phyloP scores from a whole-genome alignment of 2,888 invertebrate genomes.

The Noctua janthina region DNA sequence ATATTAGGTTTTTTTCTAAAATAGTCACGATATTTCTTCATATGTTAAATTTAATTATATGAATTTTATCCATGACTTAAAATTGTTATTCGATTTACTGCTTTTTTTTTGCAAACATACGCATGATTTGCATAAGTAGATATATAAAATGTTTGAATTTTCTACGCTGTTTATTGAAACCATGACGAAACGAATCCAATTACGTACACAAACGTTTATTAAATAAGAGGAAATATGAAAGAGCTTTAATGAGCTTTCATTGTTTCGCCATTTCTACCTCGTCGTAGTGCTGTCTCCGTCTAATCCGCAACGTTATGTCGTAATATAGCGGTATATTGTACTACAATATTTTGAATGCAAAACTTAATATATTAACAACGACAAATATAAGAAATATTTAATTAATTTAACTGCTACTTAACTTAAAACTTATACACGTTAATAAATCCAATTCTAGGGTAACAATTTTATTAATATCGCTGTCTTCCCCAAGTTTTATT shows the following conservation, averaged over 20 bases:
- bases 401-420: slow-evolving; percentile 22
- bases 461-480: slow-evolving; percentile 21
- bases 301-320: not conserved
- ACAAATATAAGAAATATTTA: not conserved
- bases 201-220: slow-evolving; percentile 18
- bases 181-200: not conserved
- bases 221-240: slow-evolving; percentile 24
- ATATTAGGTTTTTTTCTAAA: slow-evolving; percentile 10
- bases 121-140: too few species aligned
- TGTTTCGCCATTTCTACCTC: slow-evolving; percentile 32
- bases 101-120: not conserved
- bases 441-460: slow-evolving; percentile 14
- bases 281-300: slow-evolving; percentile 2
- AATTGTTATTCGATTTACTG: not conserved
- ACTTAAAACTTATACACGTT: slow-evolving; percentile 1
- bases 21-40: slow-evolving; percentile 14
- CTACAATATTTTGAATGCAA: not conserved
- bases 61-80: not conserved
- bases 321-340: not conserved
- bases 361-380: not conserved
- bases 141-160: not conserved
- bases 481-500: slow-evolving; percentile 29
- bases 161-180: not conserved
- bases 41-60: slow-evolving; percentile 19
- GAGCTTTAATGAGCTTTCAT: slow-evolving; percentile 45